These are phyloP conservation scores for Monodelphis domestica DNA, from an alignment of 2,797 vertebrate species.

Conservation along the genomic window DNA sequence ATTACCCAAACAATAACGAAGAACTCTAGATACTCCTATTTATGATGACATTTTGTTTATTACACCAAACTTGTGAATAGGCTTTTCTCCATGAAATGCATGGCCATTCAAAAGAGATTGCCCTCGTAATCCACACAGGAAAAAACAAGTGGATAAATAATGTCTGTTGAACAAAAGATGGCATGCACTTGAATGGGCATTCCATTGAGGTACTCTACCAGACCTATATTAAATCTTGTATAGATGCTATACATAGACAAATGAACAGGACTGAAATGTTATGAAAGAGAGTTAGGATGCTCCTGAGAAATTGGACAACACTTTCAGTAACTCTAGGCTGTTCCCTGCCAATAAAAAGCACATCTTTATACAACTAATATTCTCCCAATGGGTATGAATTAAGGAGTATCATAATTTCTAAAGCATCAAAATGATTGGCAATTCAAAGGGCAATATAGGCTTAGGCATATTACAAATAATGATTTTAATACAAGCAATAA, in stretches of 20 bases:
- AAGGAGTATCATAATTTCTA: neutral
- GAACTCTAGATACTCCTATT: neutral
- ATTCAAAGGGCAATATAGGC: neutral
- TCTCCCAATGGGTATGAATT: neutral
- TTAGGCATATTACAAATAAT: neutral
- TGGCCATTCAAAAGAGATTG: too few relatives aligned
- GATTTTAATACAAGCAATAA: neutral
- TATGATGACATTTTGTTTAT: neutral
- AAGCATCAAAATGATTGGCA: neutral
- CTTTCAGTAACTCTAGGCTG: neutral
- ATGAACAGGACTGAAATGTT: neutral
- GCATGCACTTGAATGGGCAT: neutral
- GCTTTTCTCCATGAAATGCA: neutral
- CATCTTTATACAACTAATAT: neutral
- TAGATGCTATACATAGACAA: neutral
- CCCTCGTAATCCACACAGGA: neutral
- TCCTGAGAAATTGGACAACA: neutral
- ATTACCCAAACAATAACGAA: neutral
- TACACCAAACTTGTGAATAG: neutral
- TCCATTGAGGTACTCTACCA: neutral
- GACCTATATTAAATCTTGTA: neutral
- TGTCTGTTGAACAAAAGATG: neutral
- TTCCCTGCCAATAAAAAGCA: neutral
- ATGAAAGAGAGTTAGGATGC: neutral
- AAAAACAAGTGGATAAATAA: neutral